These are phyloP conservation scores for Hapalemur alaotrensis DNA, from an alignment of 2,797 vertebrate genomes.

Conservation along the genomic window DNA sequence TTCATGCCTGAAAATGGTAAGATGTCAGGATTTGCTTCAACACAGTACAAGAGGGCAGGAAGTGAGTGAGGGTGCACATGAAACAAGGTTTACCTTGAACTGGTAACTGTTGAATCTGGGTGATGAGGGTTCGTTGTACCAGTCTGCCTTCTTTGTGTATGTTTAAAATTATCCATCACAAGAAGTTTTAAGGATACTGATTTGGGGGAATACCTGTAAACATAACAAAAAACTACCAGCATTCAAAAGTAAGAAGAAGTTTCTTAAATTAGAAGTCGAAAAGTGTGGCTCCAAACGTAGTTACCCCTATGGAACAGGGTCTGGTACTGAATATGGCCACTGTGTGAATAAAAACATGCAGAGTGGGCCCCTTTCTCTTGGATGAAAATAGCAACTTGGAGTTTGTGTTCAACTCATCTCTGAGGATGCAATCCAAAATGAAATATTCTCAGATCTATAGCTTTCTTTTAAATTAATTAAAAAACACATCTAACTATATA, in stretches of 20 bases:
- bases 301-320: too few species aligned
- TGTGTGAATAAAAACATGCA: background rate
- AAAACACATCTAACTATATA: background rate
- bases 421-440: background rate
- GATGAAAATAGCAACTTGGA: background rate
- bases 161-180: background rate
- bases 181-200: background rate
- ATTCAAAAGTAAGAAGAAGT: background rate
- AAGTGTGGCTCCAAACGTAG: background rate
- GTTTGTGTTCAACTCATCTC: background rate
- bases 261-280: background rate
- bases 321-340: rapidly evolving
- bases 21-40: background rate
- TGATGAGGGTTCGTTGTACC: background rate
- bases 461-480: background rate
- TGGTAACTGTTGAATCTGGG: background rate
- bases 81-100: background rate
- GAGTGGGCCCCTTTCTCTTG: background rate
- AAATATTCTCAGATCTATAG: background rate
- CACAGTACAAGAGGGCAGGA: background rate
- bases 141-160: background rate
- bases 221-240: background rate
- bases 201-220: background rate
- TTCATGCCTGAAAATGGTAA: background rate
- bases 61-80: background rate